Evolutionary conservation across 2,888 invertebrate species (phyloP), one percentile per base, ranked within the genome.

Genomic region (Polia nebulosa): DNA sequence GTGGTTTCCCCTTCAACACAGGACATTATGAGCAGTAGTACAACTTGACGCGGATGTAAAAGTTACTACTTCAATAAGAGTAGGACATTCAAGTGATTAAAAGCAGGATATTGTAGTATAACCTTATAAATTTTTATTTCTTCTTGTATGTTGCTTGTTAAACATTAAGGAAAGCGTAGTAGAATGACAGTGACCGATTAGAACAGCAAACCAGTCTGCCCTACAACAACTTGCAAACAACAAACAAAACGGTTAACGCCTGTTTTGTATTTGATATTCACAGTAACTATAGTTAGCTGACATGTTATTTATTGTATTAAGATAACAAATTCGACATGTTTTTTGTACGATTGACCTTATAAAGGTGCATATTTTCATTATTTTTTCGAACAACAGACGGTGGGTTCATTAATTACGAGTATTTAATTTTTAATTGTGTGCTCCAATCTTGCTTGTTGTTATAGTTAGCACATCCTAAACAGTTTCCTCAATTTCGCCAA

Each of bases 1-100:
- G 76, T 67, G 83, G 85, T 85, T 85, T 86, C 88, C 90, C 89
- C 85, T 83, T 68, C 56, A 34, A 68, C 29, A 64, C 71, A 82
- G 78, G 65, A 68, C 64, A 76, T 60, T 63, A 13, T 25, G 58
- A 59, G 20, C 78, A 81, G 78, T 77, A 83, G 69, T 55, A 25
- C 61, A 76, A 81, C 58, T 76, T 55, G 17, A 45, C 74, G 15
- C 59, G 74, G 82, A 74, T 68, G 58, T 41, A 7, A 41, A n/a
- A 41, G 17, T 76, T 20, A 5, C 25, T 25, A 53, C 17, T 51
- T 59, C 1, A 17, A 52, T 65, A 22, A 52, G 61, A 61, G 25
- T 53, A 13, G 17, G 17, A 41, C 39, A 55, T 61, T 49, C 1
- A 34, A 61, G 13, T 15, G 8, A 66, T 55, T 36, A 47, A 56